Conservation (phyloP, 2,797 vertebrate species). For the Melanotaenia boesemani region DNA sequence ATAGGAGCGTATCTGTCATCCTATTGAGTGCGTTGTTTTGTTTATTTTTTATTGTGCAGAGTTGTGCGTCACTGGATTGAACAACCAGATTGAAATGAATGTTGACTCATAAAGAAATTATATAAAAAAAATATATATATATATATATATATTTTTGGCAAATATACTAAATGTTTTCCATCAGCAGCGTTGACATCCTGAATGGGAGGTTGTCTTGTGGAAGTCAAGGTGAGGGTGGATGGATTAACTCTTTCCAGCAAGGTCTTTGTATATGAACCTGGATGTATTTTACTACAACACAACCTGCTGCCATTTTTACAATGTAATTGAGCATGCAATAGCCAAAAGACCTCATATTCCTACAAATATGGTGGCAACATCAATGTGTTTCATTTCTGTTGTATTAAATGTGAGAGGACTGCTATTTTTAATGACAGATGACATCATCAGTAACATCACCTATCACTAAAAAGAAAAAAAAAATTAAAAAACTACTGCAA, state of each 20-base stretch:
- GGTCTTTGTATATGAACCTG: too few species aligned
- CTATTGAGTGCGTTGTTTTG: slow-evolving; percentile 12
- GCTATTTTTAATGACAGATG: not conserved
- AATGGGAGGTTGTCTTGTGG: too few species aligned
- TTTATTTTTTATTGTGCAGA: slow-evolving; percentile 8
- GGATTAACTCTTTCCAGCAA: too few species aligned
- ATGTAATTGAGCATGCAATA: not conserved
- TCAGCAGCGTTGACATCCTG: too few species aligned
- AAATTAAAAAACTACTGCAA: too few species aligned
- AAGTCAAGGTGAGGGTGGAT: too few species aligned
- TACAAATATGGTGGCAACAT: not conserved
- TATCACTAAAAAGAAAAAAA: too few species aligned
- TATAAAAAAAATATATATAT: slow-evolving; percentile 35
- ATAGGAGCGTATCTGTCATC: slow-evolving; percentile 2
- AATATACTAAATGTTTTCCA: too few species aligned
- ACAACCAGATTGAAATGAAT: slow-evolving; percentile 20
- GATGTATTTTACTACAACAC: too few species aligned
- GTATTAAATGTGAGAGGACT: not conserved
- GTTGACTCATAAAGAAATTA: slow-evolving; percentile 36
- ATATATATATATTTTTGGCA: too few species aligned
- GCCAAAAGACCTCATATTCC: not conserved
- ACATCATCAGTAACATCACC: not conserved
- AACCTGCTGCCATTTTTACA: too few species aligned
- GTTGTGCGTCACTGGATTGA: slow-evolving; percentile 17
- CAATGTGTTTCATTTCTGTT: too few species aligned